Evolutionary conservation across 2,888 invertebrate species (phyloP).

Genomic region (Crocallis elinguaria): DNA sequence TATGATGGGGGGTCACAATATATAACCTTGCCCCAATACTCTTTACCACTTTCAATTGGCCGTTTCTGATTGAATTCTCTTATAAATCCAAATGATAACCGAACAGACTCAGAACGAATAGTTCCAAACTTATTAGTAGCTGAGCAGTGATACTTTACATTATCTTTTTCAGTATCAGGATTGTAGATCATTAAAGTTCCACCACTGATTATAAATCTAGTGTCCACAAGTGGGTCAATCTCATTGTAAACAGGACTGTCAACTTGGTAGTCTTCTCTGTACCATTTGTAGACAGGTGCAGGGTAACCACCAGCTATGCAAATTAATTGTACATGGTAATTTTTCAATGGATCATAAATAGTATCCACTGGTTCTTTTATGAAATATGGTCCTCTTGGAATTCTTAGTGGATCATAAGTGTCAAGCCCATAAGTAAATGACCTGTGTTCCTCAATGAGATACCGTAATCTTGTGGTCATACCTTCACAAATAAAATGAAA

Average conservation of each 20-base stretch:
- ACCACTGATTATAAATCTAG: slow-evolving; percentile 94
- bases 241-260: slow-evolving; percentile 88
- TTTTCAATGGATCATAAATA: slow-evolving; percentile 92
- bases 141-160: slow-evolving; percentile 96
- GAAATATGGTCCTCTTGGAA: slow-evolving; percentile 95
- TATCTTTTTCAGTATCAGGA: slow-evolving; percentile 92
- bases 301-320: slow-evolving; percentile 95
- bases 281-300: slow-evolving; percentile 95
- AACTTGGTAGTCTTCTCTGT: slow-evolving; percentile 93
- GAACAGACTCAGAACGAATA: slow-evolving; percentile 94
- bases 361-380: slow-evolving; percentile 92
- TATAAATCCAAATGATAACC: slow-evolving; percentile 95
- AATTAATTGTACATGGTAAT: slow-evolving; percentile 91
- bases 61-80: slow-evolving; percentile 95
- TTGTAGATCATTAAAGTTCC: slow-evolving; percentile 95
- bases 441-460: slow-evolving; percentile 89
- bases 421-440: slow-evolving; percentile 94
- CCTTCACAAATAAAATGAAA: slow-evolving; percentile 95
- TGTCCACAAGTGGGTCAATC: slow-evolving; percentile 91
- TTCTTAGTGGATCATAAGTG: slow-evolving; percentile 90
- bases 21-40: slow-evolving; percentile 97
- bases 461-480: slow-evolving; percentile 88
- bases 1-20: slow-evolving; percentile 97
- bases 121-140: slow-evolving; percentile 96
- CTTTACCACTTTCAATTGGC: slow-evolving; percentile 92